Evolutionary conservation across 2,888 invertebrate species (phyloP), one percentile per base, ranked within the genome.

Genomic region (Lingula anatina): DNA sequence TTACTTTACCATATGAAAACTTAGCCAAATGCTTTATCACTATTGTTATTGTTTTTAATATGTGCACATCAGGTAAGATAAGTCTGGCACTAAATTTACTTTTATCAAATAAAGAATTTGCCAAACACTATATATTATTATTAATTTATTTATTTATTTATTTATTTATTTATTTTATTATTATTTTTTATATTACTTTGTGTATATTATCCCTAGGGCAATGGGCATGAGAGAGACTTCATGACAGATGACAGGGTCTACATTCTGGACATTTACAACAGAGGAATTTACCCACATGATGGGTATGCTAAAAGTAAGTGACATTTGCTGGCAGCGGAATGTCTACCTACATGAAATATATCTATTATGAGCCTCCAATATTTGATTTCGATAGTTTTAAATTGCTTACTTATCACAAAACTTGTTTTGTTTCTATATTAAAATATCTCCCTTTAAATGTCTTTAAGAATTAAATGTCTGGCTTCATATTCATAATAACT

Each of bases 201-300:
- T n/a, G n/a, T n/a, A n/a, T n/a, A n/a, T 46, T 26, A 4, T 52
- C 65, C 71, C 21, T 64, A 88, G 87, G 92, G 92, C 0, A 93
- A 93, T 75, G 92, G 92, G 0, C 87, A 92, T 73, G 86, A 88
- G 67, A 81, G 83, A 15, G 92, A 93, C 75, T 91, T 91, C 71
- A 80, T 84, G 49, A 83, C 86, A 40, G 66, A 75, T 47, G 62
- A 73, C 7, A 82, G 83, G 59, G 86, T 92, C n/a, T 92, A 87
- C 69, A 91, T 92, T 56, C 79, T 93, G 81, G 92, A 93, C 71
- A 85, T 90, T 74, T 92, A 88, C 74, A 92, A 92, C 76, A 81
- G 82, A 40, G 76, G 82, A 47, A 90, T 92, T 57, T 92, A 90
- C 71, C 92, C 92, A 0, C 81, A 81, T 51, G 92, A 92, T 75